A percentile compares a stretch with the other conserved stretches of the same genome.
These are phyloP conservation scores for Trichopoda pennipes DNA, from an alignment of 2,888 invertebrate species.

Conservation along the genomic window DNA sequence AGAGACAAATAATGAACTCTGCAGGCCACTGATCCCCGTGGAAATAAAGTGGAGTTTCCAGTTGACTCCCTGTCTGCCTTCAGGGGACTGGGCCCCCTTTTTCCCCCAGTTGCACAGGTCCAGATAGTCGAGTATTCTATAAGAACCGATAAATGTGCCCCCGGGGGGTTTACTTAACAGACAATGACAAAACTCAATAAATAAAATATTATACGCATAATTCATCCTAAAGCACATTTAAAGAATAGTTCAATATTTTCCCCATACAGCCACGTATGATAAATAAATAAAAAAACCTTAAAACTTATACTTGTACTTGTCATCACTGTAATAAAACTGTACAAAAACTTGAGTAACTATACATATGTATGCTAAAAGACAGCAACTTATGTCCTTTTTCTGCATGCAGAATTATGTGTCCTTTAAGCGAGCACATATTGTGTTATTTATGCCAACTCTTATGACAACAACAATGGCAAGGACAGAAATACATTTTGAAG, in stretches of 20 bases:
- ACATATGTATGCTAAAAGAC: conserved; percentile 9
- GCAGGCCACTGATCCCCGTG: no score
- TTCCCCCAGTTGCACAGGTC: no score
- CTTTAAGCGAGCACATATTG: conserved; percentile 58
- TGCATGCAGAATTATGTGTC: conserved; percentile 11
- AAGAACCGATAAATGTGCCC: no score
- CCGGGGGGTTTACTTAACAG: no score
- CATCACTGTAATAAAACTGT: background rate
- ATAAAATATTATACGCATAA: no score
- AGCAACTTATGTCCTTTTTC: conserved; percentile 32
- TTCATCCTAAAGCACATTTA: background rate
- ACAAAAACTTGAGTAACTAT: background rate
- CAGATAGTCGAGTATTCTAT: no score
- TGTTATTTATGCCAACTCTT: conserved; percentile 67
- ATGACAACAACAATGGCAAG: conserved; percentile 32
- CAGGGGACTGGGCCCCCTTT: no score
- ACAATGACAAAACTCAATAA: no score
- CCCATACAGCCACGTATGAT: background rate
- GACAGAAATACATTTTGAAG: conserved; percentile 22
- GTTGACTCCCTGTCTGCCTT: no score
- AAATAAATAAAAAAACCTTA: conserved; percentile 24
- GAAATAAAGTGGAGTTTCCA: no score
- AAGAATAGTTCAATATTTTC: background rate
- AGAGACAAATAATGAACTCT: no score
- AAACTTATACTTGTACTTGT: conserved; percentile 27